Evolutionary conservation across 2,888 invertebrate genomes (phyloP).

Genomic region (Sarcophaga variegata): DNA sequence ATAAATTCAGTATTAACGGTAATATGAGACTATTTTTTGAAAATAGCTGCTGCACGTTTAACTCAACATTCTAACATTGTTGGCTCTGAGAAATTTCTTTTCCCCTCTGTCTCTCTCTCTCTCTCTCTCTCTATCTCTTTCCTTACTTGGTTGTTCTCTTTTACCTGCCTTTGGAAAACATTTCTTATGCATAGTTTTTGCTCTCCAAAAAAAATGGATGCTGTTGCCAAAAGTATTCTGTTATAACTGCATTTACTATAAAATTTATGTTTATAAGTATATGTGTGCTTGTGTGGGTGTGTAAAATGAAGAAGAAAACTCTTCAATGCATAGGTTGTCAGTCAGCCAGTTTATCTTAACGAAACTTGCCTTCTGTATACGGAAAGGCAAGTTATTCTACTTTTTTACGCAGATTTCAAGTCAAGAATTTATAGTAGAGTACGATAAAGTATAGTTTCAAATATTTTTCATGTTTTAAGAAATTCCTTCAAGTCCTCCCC

Average conservation of each 20-base stretch:
- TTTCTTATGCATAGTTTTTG: background rate
- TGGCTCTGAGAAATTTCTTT: too few species aligned
- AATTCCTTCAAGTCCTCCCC: background rate
- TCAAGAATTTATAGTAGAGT: conserved; percentile 39
- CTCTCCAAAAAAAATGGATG: background rate
- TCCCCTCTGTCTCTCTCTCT: too few species aligned
- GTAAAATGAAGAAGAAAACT: background rate
- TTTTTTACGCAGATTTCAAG: background rate
- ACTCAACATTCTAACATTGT: too few species aligned
- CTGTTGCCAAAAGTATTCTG: background rate
- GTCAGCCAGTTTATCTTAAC: background rate
- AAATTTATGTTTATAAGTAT: background rate
- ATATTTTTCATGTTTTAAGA: conserved; percentile 35
- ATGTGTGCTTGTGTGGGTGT: background rate
- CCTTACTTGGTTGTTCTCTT: too few species aligned
- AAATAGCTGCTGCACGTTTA: too few species aligned
- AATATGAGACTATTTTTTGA: too few species aligned
- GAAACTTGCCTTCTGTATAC: background rate
- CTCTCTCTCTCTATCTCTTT: too few species aligned
- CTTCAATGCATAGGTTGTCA: background rate
- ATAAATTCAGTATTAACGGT: too few species aligned
- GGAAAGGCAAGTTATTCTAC: background rate
- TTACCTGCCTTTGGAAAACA: too few species aligned
- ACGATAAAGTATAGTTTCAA: background rate
- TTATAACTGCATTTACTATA: background rate